Conservation (phyloP, 2,797 vertebrate species). For the Macropus fuliginosus region DNA sequence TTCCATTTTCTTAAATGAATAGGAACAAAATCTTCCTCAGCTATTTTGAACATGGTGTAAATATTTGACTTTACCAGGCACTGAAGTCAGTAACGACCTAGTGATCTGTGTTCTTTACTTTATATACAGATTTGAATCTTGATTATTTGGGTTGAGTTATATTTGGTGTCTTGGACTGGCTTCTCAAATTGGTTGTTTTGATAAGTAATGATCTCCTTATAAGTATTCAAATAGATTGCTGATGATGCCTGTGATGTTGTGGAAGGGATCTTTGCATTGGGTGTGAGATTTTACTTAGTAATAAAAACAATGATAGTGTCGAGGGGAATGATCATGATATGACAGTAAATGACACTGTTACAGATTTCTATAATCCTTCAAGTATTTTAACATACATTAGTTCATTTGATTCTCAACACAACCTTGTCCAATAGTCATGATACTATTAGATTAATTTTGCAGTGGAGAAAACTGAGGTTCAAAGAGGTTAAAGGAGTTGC, state of each 20-base stretch:
- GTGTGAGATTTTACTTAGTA: constrained; percentile 10
- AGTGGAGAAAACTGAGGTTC: not conserved
- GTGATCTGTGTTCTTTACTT: constrained; percentile 20
- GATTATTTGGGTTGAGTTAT: not conserved
- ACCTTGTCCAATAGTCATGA: not conserved
- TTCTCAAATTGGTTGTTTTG: not conserved
- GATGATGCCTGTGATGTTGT: constrained; percentile 16
- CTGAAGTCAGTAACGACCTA: constrained; percentile 12
- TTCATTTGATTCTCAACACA: constrained; percentile 33
- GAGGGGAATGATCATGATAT: too few species aligned
- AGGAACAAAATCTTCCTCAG: not conserved
- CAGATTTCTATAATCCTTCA: constrained; percentile 40
- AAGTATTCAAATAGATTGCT: not conserved
- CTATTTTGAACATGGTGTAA: constrained; percentile 47
- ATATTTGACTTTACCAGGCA: constrained; percentile 29
- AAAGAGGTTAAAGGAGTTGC: not conserved
- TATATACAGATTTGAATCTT: constrained; percentile 16
- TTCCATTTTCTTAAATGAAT: constrained; percentile 38
- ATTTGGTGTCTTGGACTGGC: not conserved
- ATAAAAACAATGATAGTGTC: too few species aligned
- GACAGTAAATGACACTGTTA: not conserved
- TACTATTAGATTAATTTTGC: not conserved
- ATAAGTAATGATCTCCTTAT: not conserved
- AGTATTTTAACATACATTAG: not conserved
- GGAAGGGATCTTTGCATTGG: constrained; percentile 24